Percentiles rank a stretch among this genome's conserved stretches.
Conservation (phyloP, 2,888 invertebrate genomes). For the Desoria tigrina region DNA sequence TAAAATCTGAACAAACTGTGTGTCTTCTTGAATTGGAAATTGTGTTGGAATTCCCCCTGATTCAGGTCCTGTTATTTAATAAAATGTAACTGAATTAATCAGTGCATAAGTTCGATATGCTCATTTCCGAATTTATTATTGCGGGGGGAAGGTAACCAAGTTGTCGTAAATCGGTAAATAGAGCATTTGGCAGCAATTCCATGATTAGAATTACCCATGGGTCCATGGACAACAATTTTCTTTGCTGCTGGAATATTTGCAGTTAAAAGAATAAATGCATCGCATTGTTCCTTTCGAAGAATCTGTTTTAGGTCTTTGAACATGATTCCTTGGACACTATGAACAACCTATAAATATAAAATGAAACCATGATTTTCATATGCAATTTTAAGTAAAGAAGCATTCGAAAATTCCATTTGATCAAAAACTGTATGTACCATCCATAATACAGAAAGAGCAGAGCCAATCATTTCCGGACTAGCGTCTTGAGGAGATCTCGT, state of each 20-base stretch:
- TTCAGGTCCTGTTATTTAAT: constrained; percentile 66
- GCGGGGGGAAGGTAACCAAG: not conserved
- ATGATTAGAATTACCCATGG: constrained; percentile 64
- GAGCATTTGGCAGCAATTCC: not conserved
- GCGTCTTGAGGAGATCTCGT: constrained; percentile 94
- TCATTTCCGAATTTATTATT: no score
- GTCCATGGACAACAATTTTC: constrained; percentile 96
- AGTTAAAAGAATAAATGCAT: constrained; percentile 93
- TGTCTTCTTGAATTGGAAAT: constrained; percentile 97
- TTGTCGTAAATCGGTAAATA: constrained; percentile 3
- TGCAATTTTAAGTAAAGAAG: not conserved
- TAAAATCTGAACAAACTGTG: constrained; percentile 91
- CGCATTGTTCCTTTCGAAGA: constrained; percentile 96
- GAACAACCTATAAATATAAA: constrained; percentile 71
- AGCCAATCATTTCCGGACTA: constrained; percentile 89
- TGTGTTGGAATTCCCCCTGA: constrained; percentile 96
- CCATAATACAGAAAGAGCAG: constrained; percentile 93
- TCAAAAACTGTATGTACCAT: constrained; percentile 68
- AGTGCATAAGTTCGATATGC: no score
- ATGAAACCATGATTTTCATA: constrained; percentile 6
- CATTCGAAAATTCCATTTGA: not conserved
- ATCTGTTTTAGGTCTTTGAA: constrained; percentile 99
- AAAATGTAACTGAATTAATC: not conserved
- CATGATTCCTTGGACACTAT: constrained; percentile 98
- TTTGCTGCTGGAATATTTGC: constrained; percentile 99